Base-by-base conservation (phyloP, 2,113 vertebrate genomes). In the Clarias magur region DNA sequence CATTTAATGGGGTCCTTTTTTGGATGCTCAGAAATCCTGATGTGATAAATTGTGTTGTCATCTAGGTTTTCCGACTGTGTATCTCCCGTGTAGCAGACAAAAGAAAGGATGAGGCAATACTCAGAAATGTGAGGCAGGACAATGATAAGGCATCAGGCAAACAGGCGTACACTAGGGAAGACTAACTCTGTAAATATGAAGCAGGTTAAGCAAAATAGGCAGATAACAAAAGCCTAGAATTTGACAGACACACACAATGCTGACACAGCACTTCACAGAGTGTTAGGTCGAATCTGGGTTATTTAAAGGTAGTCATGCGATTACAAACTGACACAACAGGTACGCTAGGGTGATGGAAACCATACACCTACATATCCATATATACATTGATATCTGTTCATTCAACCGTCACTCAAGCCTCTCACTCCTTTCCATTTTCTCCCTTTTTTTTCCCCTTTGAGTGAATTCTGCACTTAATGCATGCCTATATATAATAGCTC, bases 341-440 rank as follows among this genome's bases (percentile, higher is more conserved):
- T 67, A 13, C 4, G 63, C 13, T 27, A 27, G 63, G 25, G n/a
- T 12, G 63, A n/a, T 27, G 13, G 63, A 65, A 65, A 27, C 63
- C 11, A 65, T 68, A 27, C 30, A 68, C 5, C 4, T 30, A 30
- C 15, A 30, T 15, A 68, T 30, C 12, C 15, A 68, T 68, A 27
- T 68, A 27, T 76, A 48, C 42, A 76, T 53, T 54, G 3, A 25
- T 30, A 23, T 57, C 48, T 76, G 48, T 19, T 56, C 53, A 79
- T 56, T 56, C 75, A 17, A 13, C 25, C 25, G 56, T 56, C 75
- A 27, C 48, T 79, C 25, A 38, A 82, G 15, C 27, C 16, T 30
- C 85, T 82, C 38, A 84, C 21, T 56, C 82, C 75, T 63, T 63
- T 78, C 34, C 63, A 80, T 42, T 42, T 86, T 54, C 30, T 70